Base-by-base conservation (phyloP, 2,113 vertebrate genomes). In the Marcusenius ussheri region DNA sequence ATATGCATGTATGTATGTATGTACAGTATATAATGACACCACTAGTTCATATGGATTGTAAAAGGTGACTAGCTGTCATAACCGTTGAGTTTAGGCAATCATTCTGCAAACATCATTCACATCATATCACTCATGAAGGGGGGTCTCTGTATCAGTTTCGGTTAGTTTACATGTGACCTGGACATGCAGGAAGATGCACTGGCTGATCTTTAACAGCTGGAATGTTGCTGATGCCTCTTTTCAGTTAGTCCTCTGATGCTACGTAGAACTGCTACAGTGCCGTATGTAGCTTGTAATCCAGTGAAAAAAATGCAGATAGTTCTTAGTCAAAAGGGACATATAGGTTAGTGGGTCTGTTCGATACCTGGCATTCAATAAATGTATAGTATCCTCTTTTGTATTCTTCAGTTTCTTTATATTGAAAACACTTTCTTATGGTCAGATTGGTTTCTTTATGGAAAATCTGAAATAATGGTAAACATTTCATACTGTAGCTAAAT, bases 321-420 rank as follows among this genome's bases (percentile, higher is more conserved):
- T 92, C 91, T 92, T 95, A 94, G 94, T 94, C 46, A 93, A 94
- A 90, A 93, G 91, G 92, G 91, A 93, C 91, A 10, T 93, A 80
- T 80, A 80, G 35, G 93, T 92, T 94, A 93, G 94, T 93, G 93
- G 93, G 92, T 94, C 93, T 92, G 70, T 91, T 94, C 92, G 90
- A 92, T 93, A 93, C 93, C 93, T 93, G 91, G 91, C 93, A 93
- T 94, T 87, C 91, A 92, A 93, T 92, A 94, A 94, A 95, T 90
- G 93, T 96, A 94, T 94, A 94, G 95, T 91, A 95, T 95, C 95
- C 90, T 95, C 85, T 96, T 96, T 96, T 96, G 94, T 96, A 96
- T 94, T 96, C 94, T 95, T 94, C 91, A 94, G 94, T 95, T 95
- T 92, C 95, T 96, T 96, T 96, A 95, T 96, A 96, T 96, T 90